phyloP scores from a whole-genome alignment of 2,888 invertebrate species.

The Parnassius glacialis region DNA sequence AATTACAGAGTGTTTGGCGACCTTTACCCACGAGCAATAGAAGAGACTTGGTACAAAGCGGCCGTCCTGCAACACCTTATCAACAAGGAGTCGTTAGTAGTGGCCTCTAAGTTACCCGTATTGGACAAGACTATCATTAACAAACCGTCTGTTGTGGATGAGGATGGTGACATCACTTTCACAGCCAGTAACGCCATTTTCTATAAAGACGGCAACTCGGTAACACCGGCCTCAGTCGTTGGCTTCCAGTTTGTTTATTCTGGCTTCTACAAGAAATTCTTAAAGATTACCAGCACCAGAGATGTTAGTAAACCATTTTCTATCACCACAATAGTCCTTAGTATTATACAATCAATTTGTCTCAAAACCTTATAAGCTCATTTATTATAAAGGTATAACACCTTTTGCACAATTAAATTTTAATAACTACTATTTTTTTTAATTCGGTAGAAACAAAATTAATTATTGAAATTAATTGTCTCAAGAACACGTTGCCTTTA shows the following conservation, averaged over 20 bases:
- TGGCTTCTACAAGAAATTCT: constrained; percentile 85
- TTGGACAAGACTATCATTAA: constrained; percentile 59
- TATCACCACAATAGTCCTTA: too few species aligned
- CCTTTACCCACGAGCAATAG: constrained; percentile 86
- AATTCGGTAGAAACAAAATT: too few species aligned
- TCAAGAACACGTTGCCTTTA: too few species aligned
- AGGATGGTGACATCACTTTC: constrained; percentile 82
- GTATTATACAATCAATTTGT: too few species aligned
- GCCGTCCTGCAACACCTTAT: constrained; percentile 92
- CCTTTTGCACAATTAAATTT: too few species aligned
- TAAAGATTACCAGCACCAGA: constrained; percentile 76
- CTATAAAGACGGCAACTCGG: constrained; percentile 86
- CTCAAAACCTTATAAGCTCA: too few species aligned
- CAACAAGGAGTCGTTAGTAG: constrained; percentile 88
- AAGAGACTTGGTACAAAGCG: constrained; percentile 95
- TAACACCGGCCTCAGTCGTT: constrained; percentile 93
- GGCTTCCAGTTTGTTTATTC: constrained; percentile 91
- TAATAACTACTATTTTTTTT: too few species aligned
- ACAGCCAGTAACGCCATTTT: constrained; percentile 93
- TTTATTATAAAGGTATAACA: too few species aligned
- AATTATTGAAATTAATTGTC: too few species aligned
- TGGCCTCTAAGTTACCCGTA: constrained; percentile 85
- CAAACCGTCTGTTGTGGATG: constrained; percentile 55
- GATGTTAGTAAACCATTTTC: constrained; percentile 11
- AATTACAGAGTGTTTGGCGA: constrained; percentile 87